phyloP scores from a whole-genome alignment of 2,888 invertebrate species.

The Taphrorychus bicolor region DNA sequence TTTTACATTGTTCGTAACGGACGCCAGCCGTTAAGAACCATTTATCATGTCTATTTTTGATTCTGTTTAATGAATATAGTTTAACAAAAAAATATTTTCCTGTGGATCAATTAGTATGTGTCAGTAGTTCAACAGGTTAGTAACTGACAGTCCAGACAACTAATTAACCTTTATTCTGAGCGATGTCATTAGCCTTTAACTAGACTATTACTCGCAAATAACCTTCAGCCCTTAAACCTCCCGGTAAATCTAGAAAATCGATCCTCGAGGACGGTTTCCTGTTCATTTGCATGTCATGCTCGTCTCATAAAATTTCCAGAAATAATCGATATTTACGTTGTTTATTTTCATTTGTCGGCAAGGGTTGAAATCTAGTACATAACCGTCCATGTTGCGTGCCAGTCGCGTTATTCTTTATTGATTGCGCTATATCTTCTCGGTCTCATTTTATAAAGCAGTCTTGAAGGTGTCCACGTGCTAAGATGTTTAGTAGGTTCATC shows the following conservation, averaged over 20 bases:
- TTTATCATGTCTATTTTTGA: too few relatives aligned
- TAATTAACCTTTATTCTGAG: too few relatives aligned
- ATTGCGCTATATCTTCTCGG: background rate
- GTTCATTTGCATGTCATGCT: slow-evolving; percentile 34
- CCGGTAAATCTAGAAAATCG: slow-evolving; percentile 16
- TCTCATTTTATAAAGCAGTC: background rate
- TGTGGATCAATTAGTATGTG: too few relatives aligned
- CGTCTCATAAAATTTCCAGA: slow-evolving; percentile 22
- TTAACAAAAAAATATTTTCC: too few relatives aligned
- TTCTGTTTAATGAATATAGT: too few relatives aligned
- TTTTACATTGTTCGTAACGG: too few relatives aligned
- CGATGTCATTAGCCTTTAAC: background rate
- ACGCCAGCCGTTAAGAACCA: too few relatives aligned
- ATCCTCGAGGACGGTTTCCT: slow-evolving; percentile 12
- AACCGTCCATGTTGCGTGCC: background rate
- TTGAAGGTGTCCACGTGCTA: background rate
- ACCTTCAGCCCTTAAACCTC: background rate
- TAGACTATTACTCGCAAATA: background rate
- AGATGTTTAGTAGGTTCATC: background rate
- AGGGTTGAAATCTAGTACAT: slow-evolving; percentile 15
- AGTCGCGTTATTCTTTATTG: background rate
- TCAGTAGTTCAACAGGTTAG: too few relatives aligned
- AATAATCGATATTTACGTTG: slow-evolving; percentile 35
- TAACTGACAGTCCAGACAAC: too few relatives aligned
- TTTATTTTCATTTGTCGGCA: slow-evolving; percentile 7